These are phyloP conservation scores for Spisula subtruncata DNA, from an alignment of 2,888 invertebrate genomes.

Conservation along the genomic window DNA sequence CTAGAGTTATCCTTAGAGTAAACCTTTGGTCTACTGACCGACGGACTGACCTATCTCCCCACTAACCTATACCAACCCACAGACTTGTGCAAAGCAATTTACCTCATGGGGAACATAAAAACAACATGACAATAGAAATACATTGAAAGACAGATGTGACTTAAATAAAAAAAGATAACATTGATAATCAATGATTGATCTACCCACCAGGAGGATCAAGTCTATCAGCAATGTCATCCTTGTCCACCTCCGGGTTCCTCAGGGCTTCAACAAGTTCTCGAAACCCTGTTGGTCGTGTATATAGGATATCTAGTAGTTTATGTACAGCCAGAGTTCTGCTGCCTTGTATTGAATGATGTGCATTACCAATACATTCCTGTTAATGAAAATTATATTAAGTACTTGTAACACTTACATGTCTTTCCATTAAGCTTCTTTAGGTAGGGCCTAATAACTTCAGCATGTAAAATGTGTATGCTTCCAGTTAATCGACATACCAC, in stretches of 20 bases:
- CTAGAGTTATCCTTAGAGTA: too few relatives aligned
- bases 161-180: too few relatives aligned
- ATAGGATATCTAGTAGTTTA: slow-evolving; percentile 32
- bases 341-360: background rate
- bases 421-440: too few relatives aligned
- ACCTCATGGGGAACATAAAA: too few relatives aligned
- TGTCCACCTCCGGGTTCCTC: slow-evolving; percentile 15
- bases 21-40: too few relatives aligned
- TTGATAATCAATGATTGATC: background rate
- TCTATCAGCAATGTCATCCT: slow-evolving; percentile 46
- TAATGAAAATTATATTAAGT: background rate
- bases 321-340: slow-evolving; percentile 15
- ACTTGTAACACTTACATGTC: too few relatives aligned
- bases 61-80: too few relatives aligned
- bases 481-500: too few relatives aligned
- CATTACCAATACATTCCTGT: slow-evolving; percentile 48
- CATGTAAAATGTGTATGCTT: too few relatives aligned
- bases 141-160: background rate
- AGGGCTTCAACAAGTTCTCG: slow-evolving; percentile 44
- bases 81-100: too few relatives aligned
- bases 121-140: background rate
- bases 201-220: slow-evolving; percentile 17
- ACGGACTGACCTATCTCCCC: too few relatives aligned
- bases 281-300: slow-evolving; percentile 32
- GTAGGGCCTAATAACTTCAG: too few relatives aligned